A percentile compares a stretch with the other conserved stretches of the same genome.
phyloP scores from a whole-genome alignment of 2,888 invertebrate species.

The Polydrusus tereticollis region DNA sequence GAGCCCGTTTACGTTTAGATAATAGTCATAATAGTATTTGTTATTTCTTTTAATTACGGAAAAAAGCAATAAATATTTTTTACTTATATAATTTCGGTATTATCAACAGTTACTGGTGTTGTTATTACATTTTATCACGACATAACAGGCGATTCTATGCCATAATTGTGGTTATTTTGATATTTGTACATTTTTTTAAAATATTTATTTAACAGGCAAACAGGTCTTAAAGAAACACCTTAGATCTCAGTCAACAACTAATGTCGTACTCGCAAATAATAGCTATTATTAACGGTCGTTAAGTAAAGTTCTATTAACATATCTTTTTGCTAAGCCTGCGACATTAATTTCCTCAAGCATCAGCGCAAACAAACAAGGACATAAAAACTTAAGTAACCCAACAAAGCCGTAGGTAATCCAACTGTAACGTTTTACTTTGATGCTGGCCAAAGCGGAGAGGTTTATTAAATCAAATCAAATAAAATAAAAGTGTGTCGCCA shows the following conservation, averaged over 20 bases:
- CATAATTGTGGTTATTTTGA: not conserved
- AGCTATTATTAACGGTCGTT: too few relatives aligned
- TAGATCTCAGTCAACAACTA: too few relatives aligned
- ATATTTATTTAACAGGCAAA: not conserved
- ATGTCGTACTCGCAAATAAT: too few relatives aligned
- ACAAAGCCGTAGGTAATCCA: constrained; percentile 5
- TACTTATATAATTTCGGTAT: not conserved
- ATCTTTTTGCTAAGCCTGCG: too few relatives aligned
- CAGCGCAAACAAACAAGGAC: not conserved
- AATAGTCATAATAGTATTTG: not conserved
- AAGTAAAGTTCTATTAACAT: too few relatives aligned
- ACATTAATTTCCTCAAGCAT: too few relatives aligned
- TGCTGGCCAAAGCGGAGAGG: constrained; percentile 12
- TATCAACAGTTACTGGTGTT: not conserved
- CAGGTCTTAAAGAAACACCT: too few relatives aligned
- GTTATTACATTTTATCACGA: not conserved
- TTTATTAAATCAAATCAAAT: constrained; percentile 33
- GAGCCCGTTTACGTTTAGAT: not conserved
- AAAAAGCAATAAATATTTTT: not conserved
- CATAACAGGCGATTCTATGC: not conserved
- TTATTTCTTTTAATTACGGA: not conserved
- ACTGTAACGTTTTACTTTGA: not conserved
- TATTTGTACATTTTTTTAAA: not conserved
- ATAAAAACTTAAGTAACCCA: not conserved
- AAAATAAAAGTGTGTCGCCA: constrained; percentile 25